These are phyloP conservation scores for Stylophora pistillata DNA, from an alignment of 64 coral and sea anemone species.

Conservation along the genomic window DNA sequence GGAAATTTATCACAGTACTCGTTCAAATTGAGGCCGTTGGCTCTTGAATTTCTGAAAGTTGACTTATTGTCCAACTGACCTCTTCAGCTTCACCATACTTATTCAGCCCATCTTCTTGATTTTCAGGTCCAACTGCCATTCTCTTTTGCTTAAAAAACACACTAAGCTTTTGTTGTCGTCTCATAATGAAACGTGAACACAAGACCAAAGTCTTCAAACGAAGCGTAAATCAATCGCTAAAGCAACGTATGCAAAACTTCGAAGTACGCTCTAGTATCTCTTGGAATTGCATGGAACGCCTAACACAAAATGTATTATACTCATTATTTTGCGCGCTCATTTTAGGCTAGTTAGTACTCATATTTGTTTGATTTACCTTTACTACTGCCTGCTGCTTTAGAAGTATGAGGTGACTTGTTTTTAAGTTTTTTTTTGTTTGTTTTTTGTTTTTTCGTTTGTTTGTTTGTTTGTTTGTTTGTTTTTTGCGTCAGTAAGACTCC, in stretches of 20 bases:
- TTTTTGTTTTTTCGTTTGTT: too few species aligned
- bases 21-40: constrained; percentile 9
- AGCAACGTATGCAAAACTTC: too few species aligned
- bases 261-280: too few species aligned
- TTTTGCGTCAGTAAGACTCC: constrained; percentile 18
- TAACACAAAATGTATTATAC: constrained; percentile 13
- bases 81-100: constrained; percentile 19
- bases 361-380: constrained; percentile 14
- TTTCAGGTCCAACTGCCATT: too few species aligned
- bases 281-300: not conserved
- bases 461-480: too few species aligned
- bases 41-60: not conserved
- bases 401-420: not conserved
- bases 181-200: constrained; percentile 2
- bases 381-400: constrained; percentile 13
- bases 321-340: not conserved
- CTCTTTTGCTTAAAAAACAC: not conserved
- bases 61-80: not conserved
- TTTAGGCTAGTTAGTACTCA: constrained; percentile 10
- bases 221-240: not conserved
- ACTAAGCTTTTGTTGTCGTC: not conserved
- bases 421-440: too few species aligned
- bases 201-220: not conserved
- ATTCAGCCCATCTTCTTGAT: constrained; percentile 34
- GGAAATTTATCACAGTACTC: not conserved